phyloP scores from a whole-genome alignment of 2,113 vertebrate genomes.

The Smithornis capensis region DNA sequence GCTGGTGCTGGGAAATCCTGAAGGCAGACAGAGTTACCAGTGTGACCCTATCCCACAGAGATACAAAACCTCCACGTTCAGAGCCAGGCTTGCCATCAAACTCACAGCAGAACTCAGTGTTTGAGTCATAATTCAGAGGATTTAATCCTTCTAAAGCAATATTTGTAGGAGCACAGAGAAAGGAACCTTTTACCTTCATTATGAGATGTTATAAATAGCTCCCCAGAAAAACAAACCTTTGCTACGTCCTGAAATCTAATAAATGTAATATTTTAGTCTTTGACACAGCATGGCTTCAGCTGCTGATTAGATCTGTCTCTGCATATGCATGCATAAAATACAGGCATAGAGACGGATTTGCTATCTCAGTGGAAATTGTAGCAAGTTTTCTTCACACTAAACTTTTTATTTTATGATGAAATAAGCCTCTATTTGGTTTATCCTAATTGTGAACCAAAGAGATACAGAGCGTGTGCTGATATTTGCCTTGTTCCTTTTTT shows the following conservation, averaged over 20 bases:
- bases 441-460: not conserved
- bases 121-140: not conserved
- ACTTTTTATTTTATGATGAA: not conserved
- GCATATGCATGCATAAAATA: not conserved
- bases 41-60: not conserved
- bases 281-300: not conserved
- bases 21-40: not conserved
- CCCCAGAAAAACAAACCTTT: not conserved
- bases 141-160: not conserved
- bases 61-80: not conserved
- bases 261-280: not conserved
- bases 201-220: not conserved
- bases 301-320: not conserved
- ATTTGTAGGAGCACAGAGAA: not conserved
- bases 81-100: not conserved
- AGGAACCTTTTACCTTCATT: not conserved
- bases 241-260: not conserved
- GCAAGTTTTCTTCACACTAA: not conserved
- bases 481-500: not conserved
- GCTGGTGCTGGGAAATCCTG: not conserved
- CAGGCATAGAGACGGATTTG: not conserved
- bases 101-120: not conserved
- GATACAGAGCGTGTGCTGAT: not conserved
- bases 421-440: not conserved
- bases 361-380: not conserved